phyloP scores from a whole-genome alignment of 2,888 invertebrate genomes.

The Chrysolina oricalcia region DNA sequence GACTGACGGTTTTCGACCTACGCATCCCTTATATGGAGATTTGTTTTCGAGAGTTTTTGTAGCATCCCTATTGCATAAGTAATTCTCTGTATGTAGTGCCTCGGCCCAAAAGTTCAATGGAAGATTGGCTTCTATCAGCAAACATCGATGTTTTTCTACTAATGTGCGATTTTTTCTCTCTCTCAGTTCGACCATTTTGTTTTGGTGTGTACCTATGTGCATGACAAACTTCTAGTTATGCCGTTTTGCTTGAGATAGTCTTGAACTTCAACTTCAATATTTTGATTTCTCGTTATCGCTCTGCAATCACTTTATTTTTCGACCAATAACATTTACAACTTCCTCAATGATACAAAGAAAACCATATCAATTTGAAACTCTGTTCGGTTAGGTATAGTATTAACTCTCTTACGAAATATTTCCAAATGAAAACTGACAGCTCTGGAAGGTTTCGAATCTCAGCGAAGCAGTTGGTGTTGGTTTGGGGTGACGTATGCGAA shows the following conservation, averaged over 20 bases:
- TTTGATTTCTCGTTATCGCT: neutral
- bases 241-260: neutral
- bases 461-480: too few species aligned
- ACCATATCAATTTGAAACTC: too few species aligned
- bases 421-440: too few species aligned
- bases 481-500: too few species aligned
- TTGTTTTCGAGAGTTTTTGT: neutral
- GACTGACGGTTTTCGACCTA: slow-evolving; percentile 2
- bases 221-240: neutral
- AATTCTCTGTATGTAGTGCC: slow-evolving; percentile 12
- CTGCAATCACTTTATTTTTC: neutral
- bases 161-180: slow-evolving; percentile 55
- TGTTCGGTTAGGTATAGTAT: too few species aligned
- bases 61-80: slow-evolving; percentile 4
- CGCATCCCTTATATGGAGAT: slow-evolving; percentile 11
- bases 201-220: slow-evolving; percentile 61
- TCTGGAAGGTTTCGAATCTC: too few species aligned
- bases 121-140: slow-evolving; percentile 41
- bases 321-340: neutral
- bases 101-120: slow-evolving; percentile 6
- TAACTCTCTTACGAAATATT: too few species aligned
- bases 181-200: slow-evolving; percentile 61
- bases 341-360: too few species aligned
- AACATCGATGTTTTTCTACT: slow-evolving; percentile 57
- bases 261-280: neutral